Base-by-base conservation (phyloP, 2,888 invertebrate genomes). In the Drosophila birchii region DNA sequence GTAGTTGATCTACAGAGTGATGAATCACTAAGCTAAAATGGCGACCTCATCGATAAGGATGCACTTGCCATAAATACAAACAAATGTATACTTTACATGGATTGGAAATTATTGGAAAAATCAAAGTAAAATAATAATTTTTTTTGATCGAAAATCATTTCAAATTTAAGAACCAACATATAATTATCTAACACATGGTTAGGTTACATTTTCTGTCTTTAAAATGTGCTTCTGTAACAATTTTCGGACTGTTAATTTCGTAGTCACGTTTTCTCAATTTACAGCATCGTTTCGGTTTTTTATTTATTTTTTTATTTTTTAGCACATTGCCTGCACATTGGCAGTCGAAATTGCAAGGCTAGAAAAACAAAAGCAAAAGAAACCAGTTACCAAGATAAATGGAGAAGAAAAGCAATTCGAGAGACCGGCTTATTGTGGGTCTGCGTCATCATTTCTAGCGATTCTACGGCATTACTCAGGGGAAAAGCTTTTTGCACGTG, bases 251-350 rank as follows among this genome's bases (percentile, higher is more conserved):
- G 73, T 39, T 72, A 56, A 71, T 56, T 44, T 56, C 11, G 14
- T 44, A 73, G 51, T 73, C 73, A 71, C 73, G 71, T 51, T 51
- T 23, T n/a, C 29, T 23, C 39, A 71, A 61, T 71, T 71, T 71
- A 63, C 73, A 63, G 55, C 71, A 71, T 71, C 32, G 7, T 29
- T 47, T 70, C 5, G 26, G 26, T 29, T 8, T 29, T 29, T 29
- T 29, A 29, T 29, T 29, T n/a, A n/a, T n/a, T 29, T 29, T 23
- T 23, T 51, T 36, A 43, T 54, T 53, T 34, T 44, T 54, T 54
- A 41, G 47, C 67, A 47, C 54, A 66, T 66, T 70, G 29, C 26
- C 26, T 56, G 62, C 72, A 57, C 53, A 57, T 63, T 57, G 63
- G 23, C 26, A 59, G 44, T 32, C 41, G 29, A 38, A 54, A 69